phyloP scores from a whole-genome alignment of 2,888 invertebrate genomes.

The Oligia strigilis region DNA sequence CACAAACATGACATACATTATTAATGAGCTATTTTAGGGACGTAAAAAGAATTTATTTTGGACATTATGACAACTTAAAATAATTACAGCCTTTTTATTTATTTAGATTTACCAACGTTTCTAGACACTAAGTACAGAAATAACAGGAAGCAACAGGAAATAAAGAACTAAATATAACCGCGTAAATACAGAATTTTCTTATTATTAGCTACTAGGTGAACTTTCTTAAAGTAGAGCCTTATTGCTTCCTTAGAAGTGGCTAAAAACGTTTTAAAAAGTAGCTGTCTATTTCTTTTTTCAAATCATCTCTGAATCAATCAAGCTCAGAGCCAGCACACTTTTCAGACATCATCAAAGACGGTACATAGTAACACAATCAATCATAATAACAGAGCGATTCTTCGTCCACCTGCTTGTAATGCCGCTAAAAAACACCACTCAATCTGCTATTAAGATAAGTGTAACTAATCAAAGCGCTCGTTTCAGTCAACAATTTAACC shows the following conservation, averaged over 20 bases:
- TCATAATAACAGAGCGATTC: slow-evolving; percentile 42
- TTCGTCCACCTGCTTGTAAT: slow-evolving; percentile 45
- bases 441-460: slow-evolving; percentile 69
- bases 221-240: too few species aligned
- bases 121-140: background rate
- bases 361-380: slow-evolving; percentile 23
- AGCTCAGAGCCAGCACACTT: background rate
- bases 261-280: background rate
- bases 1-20: too few species aligned
- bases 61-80: background rate
- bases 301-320: background rate
- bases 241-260: background rate
- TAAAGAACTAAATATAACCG: background rate
- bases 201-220: too few species aligned
- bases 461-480: slow-evolving; percentile 75
- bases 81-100: background rate
- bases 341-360: background rate
- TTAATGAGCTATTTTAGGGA: background rate
- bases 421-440: slow-evolving; percentile 56
- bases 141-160: background rate
- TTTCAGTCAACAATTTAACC: slow-evolving; percentile 61
- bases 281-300: too few species aligned
- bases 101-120: too few species aligned
- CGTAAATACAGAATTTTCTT: background rate
- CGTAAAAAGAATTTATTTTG: background rate